Evolutionary conservation across 64 coral and sea anemone species (phyloP), one percentile per base, ranked within the genome.

Genomic region (Porites lutea): DNA sequence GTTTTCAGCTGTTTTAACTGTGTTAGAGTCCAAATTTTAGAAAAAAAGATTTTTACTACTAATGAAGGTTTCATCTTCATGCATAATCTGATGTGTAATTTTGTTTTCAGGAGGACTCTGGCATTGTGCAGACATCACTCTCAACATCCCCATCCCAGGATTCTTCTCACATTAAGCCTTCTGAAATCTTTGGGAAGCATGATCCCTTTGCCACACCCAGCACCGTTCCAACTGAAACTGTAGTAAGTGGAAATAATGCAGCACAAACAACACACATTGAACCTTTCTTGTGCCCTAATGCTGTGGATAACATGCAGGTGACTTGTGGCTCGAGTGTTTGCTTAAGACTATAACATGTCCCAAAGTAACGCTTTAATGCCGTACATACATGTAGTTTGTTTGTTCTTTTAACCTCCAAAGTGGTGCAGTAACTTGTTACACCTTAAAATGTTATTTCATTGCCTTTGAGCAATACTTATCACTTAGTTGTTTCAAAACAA

Each of bases 31-130:
- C 27, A 37, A 37, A 37, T 37, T 37, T 37, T 37, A 37, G 27
- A 37, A 37, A 37, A 37, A 37, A 37, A 37, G 0, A n/a, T 37
- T 37, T 37, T 37, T 37, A 1, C 27, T 37, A 67, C 65, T 18
- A 67, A 67, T 12, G 6, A 13, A 67, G 65, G 15, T 12, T 6
- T 2, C 4, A 21, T 27, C 46, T 13, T 85, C 13, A 23, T 9
- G 19, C 59, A 48, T 71, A 50, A 21, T 57, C 67, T 72, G n/a
- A 83, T 54, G 11, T 37, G 19, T 23, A n/a, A 3, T 72, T 13
- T 78, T 71, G n/a, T 52, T 75, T 91, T 71, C 20, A 97, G 95
- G 95, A 97, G 71, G 95, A 97, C 71, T 97, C 95, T 6, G 92
- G 95, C 19, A 90, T 94, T 76, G 92, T 78, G 10, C 91, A 86